Evolutionary conservation across 2,888 invertebrate species (phyloP).

Genomic region (Epistrophe eligans): DNA sequence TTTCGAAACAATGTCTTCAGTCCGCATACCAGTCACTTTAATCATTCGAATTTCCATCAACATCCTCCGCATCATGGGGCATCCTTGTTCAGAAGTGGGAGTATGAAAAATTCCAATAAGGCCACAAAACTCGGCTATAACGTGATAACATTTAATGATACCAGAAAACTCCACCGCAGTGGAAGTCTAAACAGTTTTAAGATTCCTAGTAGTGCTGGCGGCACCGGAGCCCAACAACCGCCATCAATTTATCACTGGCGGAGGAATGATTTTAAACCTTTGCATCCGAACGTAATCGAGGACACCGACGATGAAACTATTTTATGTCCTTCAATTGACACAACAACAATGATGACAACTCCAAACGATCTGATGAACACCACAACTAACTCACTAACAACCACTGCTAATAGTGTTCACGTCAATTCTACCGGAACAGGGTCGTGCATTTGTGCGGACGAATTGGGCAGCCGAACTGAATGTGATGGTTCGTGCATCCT

Average conservation of each 20-base stretch:
- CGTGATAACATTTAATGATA: conserved; percentile 64
- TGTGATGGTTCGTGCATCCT: conserved; percentile 81
- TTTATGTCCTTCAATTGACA: conserved; percentile 38
- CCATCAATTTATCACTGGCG: conserved; percentile 79
- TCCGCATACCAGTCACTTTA: conserved; percentile 55
- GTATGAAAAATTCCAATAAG: conserved; percentile 65
- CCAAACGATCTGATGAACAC: conserved; percentile 62
- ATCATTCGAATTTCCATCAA: conserved; percentile 51
- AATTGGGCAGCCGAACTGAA: conserved; percentile 79
- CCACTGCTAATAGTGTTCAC: conserved; percentile 62
- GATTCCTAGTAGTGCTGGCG: conserved; percentile 9
- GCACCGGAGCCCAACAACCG: background rate
- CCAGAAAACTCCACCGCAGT: conserved; percentile 59
- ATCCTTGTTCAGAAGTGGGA: conserved; percentile 66
- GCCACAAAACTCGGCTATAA: conserved; percentile 59
- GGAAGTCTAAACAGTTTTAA: conserved; percentile 59
- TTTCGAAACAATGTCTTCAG: conserved; percentile 80
- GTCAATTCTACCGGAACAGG: background rate
- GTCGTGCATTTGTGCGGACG: conserved; percentile 80
- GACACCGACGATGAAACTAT: conserved; percentile 79
- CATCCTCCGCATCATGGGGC: conserved; percentile 20
- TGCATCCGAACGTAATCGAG: conserved; percentile 81
- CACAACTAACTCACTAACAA: conserved; percentile 35
- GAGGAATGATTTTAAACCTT: conserved; percentile 80
- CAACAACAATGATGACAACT: conserved; percentile 74